Evolutionary conservation across 2,113 vertebrate species (phyloP).

Genomic region (Ptilorrhoa leucosticta): DNA sequence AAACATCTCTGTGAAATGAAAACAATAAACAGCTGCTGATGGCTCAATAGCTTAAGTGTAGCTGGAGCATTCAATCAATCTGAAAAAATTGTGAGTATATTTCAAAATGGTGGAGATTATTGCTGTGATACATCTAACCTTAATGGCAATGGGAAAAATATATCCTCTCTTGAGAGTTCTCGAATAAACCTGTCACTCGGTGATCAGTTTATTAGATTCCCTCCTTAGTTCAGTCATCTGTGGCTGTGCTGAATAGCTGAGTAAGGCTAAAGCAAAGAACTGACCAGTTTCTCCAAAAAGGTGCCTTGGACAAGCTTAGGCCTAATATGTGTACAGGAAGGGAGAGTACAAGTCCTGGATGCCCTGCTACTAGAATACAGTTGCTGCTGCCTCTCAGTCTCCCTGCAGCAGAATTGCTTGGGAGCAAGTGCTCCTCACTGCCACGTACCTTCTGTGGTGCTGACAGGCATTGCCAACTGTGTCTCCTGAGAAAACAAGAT

Average conservation of each 20-base stretch:
- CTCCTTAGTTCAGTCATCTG: neutral
- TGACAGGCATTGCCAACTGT: neutral
- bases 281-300: neutral
- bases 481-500: neutral
- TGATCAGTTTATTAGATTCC: neutral
- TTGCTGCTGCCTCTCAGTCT: neutral
- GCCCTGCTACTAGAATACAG: neutral
- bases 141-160: neutral
- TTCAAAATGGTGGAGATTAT: neutral
- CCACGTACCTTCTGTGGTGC: neutral
- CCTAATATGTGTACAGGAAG: neutral
- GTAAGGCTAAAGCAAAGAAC: neutral
- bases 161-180: neutral
- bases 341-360: neutral
- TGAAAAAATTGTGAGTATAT: neutral
- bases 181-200: neutral
- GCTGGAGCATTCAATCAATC: neutral
- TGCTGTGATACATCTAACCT: neutral
- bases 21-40: constrained; percentile 34
- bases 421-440: neutral
- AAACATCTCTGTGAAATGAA: neutral
- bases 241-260: neutral
- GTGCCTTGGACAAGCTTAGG: neutral
- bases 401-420: neutral
- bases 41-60: neutral